Evolutionary conservation across 1,140 invertebrate genomes (phyloP).

Genomic region (Aplysia californica): DNA sequence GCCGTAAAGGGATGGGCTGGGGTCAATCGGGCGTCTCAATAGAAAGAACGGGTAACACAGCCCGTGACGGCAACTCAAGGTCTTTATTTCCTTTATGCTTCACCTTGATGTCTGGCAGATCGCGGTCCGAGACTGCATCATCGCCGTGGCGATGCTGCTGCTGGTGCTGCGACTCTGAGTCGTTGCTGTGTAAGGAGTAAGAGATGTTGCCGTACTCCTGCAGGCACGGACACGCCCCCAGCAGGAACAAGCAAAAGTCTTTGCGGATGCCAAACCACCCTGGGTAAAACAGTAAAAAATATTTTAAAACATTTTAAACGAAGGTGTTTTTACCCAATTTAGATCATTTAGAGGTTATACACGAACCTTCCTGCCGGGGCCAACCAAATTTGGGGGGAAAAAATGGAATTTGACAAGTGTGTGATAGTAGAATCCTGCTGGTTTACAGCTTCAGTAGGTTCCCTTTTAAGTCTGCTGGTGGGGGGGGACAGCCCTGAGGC

Average conservation of each 20-base stretch:
- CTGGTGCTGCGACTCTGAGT: slow-evolving; percentile 26
- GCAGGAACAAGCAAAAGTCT: slow-evolving; percentile 95
- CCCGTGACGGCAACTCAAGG: slow-evolving; percentile 47
- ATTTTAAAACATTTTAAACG: background rate
- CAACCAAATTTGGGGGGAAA: too few relatives aligned
- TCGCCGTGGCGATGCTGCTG: slow-evolving; percentile 10
- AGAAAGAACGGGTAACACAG: slow-evolving; percentile 59
- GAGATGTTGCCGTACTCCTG: slow-evolving; percentile 99
- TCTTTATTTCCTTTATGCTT: slow-evolving; percentile 34
- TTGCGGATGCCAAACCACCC: slow-evolving; percentile 99
- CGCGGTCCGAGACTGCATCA: slow-evolving; percentile 27
- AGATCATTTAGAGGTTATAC: too few relatives aligned
- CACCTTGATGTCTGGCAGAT: slow-evolving; percentile 17
- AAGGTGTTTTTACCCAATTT: too few relatives aligned
- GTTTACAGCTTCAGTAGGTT: too few relatives aligned
- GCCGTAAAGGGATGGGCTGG: too few relatives aligned
- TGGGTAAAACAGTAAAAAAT: slow-evolving; percentile 66
- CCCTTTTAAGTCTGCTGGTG: too few relatives aligned
- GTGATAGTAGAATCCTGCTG: too few relatives aligned
- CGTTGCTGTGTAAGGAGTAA: slow-evolving; percentile 76
- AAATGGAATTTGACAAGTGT: too few relatives aligned
- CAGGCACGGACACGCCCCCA: slow-evolving; percentile 91
- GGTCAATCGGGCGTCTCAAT: slow-evolving; percentile 61
- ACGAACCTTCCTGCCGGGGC: too few relatives aligned
- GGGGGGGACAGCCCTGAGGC: too few relatives aligned